Evolutionary conservation across 2,113 vertebrate genomes (phyloP).

Genomic region (Trochalopteron elliotii): DNA sequence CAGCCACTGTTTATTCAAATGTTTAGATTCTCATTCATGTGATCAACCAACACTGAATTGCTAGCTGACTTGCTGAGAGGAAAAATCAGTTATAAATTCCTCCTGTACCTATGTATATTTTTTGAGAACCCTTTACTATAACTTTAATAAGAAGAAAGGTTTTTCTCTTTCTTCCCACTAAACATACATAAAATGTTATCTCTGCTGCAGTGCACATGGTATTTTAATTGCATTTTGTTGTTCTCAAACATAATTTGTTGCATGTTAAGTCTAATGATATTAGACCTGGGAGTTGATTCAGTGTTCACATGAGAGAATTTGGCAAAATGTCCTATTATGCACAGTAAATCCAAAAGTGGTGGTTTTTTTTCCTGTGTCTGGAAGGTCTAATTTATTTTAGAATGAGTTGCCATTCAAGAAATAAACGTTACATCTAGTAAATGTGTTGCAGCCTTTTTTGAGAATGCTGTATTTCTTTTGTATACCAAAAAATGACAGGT

Average conservation of each 20-base stretch:
- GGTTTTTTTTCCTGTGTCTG: background rate
- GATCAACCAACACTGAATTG: background rate
- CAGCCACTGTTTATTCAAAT: background rate
- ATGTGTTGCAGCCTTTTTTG: background rate
- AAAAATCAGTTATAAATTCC: background rate
- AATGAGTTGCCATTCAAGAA: background rate
- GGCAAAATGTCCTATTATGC: background rate
- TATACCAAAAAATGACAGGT: background rate
- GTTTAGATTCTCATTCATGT: slow-evolving; percentile 1
- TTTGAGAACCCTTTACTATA: background rate
- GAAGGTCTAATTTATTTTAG: slow-evolving; percentile 17
- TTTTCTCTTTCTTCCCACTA: background rate
- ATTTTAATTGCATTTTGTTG: slow-evolving; percentile 49
- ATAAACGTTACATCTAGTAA: background rate
- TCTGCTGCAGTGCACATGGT: background rate
- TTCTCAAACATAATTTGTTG: slow-evolving; percentile 29
- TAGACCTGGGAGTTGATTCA: slow-evolving; percentile 1
- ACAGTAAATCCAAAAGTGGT: background rate
- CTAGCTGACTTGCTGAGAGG: slow-evolving; percentile 2
- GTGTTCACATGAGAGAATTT: background rate
- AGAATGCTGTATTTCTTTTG: background rate
- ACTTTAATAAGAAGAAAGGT: background rate
- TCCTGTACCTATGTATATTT: background rate
- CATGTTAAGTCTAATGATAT: slow-evolving; percentile 36
- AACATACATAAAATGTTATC: background rate